Evolutionary conservation across 2,113 vertebrate species (phyloP).

Genomic region (Apus apus): DNA sequence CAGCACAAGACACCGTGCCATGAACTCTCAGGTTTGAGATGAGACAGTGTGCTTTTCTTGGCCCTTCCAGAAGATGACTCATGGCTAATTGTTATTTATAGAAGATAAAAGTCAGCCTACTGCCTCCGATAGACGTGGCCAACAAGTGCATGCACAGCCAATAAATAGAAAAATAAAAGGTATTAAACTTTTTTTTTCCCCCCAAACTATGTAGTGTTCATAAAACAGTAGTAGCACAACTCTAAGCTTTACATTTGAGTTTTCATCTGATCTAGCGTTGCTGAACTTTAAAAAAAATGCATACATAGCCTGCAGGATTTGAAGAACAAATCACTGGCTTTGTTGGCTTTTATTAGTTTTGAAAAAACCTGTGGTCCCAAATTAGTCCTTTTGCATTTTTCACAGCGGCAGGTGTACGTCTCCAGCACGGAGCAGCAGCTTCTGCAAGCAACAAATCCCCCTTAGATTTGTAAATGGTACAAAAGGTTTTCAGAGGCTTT

Average conservation of each 20-base stretch:
- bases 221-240: conserved; percentile 38
- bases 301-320: background rate
- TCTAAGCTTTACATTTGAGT: background rate
- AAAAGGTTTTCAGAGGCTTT: background rate
- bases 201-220: background rate
- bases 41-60: background rate
- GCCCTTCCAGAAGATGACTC: background rate
- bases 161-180: conserved; percentile 40
- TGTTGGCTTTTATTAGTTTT: background rate
- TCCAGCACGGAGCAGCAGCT: background rate
- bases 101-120: background rate
- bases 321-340: background rate
- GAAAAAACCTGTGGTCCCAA: background rate
- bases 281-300: background rate
- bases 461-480: background rate
- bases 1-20: background rate
- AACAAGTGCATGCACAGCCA: background rate
- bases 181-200: background rate
- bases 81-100: background rate
- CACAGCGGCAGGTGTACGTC: background rate
- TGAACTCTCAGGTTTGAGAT: background rate
- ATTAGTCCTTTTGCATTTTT: background rate
- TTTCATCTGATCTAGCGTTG: background rate
- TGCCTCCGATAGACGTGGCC: background rate
- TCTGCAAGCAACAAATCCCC: background rate